A percentile compares a stretch with the other conserved stretches of the same genome.
phyloP scores from a whole-genome alignment of 2,797 vertebrate genomes.

The Aeoliscus strigatus region DNA sequence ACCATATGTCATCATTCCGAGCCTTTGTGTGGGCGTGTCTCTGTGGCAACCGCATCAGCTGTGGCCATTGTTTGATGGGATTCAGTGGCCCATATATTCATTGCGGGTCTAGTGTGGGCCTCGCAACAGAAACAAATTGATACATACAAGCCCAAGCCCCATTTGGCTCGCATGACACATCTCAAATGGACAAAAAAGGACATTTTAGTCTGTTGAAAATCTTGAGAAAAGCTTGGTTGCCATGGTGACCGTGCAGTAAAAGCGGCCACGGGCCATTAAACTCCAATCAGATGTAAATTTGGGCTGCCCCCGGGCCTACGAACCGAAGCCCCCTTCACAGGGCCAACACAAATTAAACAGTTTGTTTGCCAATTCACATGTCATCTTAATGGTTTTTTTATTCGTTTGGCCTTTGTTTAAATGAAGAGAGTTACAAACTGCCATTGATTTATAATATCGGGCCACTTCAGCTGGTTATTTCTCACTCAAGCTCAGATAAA shows the following conservation, averaged over 20 bases:
- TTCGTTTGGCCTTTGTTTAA: constrained; percentile 84
- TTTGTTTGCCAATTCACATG: constrained; percentile 92
- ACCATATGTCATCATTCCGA: constrained; percentile 95
- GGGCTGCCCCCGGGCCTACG: constrained; percentile 68
- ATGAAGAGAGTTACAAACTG: constrained; percentile 82
- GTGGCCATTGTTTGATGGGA: constrained; percentile 77
- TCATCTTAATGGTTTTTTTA: constrained; percentile 89
- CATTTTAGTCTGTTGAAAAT: constrained; percentile 87
- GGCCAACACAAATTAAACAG: constrained; percentile 85
- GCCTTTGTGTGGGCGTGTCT: constrained; percentile 78
- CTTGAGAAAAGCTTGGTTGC: constrained; percentile 87
- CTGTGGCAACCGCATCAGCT: constrained; percentile 88
- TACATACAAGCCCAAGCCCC: constrained; percentile 84
- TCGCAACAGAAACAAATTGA: constrained; percentile 94
- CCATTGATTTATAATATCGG: constrained; percentile 85
- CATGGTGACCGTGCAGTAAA: constrained; percentile 77
- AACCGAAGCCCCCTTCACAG: constrained; percentile 70
- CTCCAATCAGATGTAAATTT: constrained; percentile 93
- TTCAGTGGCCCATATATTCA: constrained; percentile 91
- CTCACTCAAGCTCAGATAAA: constrained; percentile 43
- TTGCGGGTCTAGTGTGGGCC: constrained; percentile 75
- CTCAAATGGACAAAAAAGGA: constrained; percentile 82
- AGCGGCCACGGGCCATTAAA: constrained; percentile 86
- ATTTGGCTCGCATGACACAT: constrained; percentile 82
- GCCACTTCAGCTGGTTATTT: constrained; percentile 72